Base-by-base conservation (phyloP, 2,797 vertebrate genomes). In the Lutjanus campechanus region DNA sequence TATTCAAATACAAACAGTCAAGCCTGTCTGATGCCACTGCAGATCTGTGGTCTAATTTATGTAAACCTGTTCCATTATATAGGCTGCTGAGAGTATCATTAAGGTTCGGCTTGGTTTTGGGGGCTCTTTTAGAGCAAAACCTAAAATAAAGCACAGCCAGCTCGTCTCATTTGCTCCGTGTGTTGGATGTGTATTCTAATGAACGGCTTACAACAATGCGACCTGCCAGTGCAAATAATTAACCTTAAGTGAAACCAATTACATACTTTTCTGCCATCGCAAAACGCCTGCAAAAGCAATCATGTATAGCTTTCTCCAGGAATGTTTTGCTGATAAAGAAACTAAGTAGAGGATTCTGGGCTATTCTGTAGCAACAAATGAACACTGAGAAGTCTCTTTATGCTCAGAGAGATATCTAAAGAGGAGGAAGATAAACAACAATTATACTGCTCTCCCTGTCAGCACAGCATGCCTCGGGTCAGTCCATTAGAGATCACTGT, bases 241-340 rank as follows among this genome's bases (percentile, higher is more conserved):
- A 95, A 95, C 95, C 93, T 93, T 93, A 95, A 95, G 89, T 94
- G 94, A 94, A 96, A 95, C 95, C 95, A 96, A 95, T 95, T 96
- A 95, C 93, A 94, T 93, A 91, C 91, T 92, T 93, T 93, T 93
- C 89, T 93, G 89, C 92, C 77, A 81, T 91, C 19, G 82, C 84
- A 71, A 91, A 91, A 87, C 90, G 85, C 86, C 85, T 92, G 84
- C 46, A 89, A 88, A 93, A 89, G 90, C 91, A 93, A 92, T 95
- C 94, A 92, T 95, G 93, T 94, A 92, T 91, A 69, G 90, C 92
- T 85, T 92, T 89, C 91, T 85, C 70, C 84, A 89, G 80, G 79
- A 92, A 89, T 80, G 88, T 88, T 93, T 91, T 91, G 87, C 91
- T 86, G 92, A 93, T 93, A 87, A 93, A 92, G 91, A 90, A 94